phyloP scores from a whole-genome alignment of 2,888 invertebrate species.

The Drosophila koepferae region DNA sequence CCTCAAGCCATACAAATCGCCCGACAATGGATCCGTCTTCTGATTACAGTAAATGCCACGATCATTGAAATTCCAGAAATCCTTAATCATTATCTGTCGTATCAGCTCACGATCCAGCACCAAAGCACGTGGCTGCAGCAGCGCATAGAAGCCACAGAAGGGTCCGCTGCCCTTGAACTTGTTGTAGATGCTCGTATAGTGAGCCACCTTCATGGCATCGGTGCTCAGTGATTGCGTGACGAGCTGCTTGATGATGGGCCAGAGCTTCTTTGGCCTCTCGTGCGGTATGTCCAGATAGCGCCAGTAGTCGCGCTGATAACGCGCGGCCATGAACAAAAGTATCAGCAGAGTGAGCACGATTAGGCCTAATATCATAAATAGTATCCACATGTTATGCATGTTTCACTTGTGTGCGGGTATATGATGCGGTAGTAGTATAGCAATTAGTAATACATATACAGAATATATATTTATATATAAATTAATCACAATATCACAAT shows the following conservation, averaged over 20 bases:
- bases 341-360: slow-evolving; percentile 65
- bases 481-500: slow-evolving; percentile 23
- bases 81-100: slow-evolving; percentile 82
- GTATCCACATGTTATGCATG: slow-evolving; percentile 73
- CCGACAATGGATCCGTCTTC: slow-evolving; percentile 84
- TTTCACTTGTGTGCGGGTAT: neutral
- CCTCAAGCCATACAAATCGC: slow-evolving; percentile 84
- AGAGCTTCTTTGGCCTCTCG: slow-evolving; percentile 73
- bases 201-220: slow-evolving; percentile 64
- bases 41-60: slow-evolving; percentile 83
- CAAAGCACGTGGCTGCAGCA: slow-evolving; percentile 77
- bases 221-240: slow-evolving; percentile 60
- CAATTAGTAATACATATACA: slow-evolving; percentile 15
- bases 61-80: slow-evolving; percentile 84
- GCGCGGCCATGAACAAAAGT: slow-evolving; percentile 62
- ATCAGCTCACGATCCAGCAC: slow-evolving; percentile 82
- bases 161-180: slow-evolving; percentile 80
- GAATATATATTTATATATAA: neutral
- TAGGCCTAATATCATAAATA: slow-evolving; percentile 74
- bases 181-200: slow-evolving; percentile 72
- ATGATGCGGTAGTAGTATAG: neutral
- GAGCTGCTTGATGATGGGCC: slow-evolving; percentile 66
- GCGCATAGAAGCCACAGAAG: slow-evolving; percentile 82
- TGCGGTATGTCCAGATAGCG: slow-evolving; percentile 78
- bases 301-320: slow-evolving; percentile 82